Conservation (phyloP, 1,140 invertebrate species). For the Drosophila watanabei region DNA sequence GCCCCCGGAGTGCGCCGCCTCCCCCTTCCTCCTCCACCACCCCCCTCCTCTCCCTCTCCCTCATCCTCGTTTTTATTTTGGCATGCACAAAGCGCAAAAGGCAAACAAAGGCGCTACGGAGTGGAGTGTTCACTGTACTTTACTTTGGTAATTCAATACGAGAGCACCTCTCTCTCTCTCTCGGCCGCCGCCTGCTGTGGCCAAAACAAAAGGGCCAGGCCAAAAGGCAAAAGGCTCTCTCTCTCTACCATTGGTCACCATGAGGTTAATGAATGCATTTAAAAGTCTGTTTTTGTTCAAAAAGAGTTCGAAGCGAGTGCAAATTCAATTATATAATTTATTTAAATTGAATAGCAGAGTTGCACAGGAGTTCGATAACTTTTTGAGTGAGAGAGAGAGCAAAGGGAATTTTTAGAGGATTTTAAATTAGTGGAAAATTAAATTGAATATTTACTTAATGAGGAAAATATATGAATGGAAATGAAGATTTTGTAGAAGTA, state of each 20-base stretch:
- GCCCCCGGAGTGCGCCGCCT: constrained; percentile 11
- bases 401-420: neutral
- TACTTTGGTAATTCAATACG: constrained; percentile 60
- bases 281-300: constrained; percentile 48
- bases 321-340: constrained; percentile 22
- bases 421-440: no score
- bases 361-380: constrained; percentile 17
- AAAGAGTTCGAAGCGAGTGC: constrained; percentile 18
- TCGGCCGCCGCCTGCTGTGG: constrained; percentile 6
- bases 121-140: constrained; percentile 48
- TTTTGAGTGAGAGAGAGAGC: neutral
- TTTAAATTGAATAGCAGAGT: constrained; percentile 6
- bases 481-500: no score
- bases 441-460: neutral
- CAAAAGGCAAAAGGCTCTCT: constrained; percentile 31
- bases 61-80: constrained; percentile 61
- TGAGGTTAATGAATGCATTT: constrained; percentile 48
- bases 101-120: constrained; percentile 59
- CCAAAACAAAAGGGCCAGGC: constrained; percentile 49
- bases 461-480: neutral
- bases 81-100: constrained; percentile 73
- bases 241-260: constrained; percentile 15
- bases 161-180: constrained; percentile 1
- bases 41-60: neutral
- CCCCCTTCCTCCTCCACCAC: neutral